phyloP scores from a whole-genome alignment of 2,113 vertebrate species.

The Paraplagusia blochii region DNA sequence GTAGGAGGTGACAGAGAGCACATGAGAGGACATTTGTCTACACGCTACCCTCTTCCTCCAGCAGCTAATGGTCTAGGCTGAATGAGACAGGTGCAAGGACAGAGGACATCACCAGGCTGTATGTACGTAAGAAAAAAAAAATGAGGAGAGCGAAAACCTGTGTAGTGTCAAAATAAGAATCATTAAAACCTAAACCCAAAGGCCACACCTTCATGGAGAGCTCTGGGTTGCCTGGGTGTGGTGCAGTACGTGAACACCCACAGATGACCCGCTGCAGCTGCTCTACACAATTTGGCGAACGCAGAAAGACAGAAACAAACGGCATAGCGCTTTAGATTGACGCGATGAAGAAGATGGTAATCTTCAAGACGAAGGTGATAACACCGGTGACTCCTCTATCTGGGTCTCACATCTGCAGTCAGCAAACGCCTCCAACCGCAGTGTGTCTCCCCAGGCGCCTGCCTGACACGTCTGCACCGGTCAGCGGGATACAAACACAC shows the following conservation, averaged over 20 bases:
- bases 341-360: constrained; percentile 21
- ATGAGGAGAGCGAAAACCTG: background rate
- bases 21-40: constrained; percentile 37
- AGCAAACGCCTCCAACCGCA: constrained; percentile 44
- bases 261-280: constrained; percentile 40
- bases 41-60: constrained; percentile 33
- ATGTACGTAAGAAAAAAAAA: background rate
- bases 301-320: constrained; percentile 10
- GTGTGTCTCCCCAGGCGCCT: constrained; percentile 47
- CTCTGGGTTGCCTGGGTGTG: constrained; percentile 25
- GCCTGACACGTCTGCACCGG: constrained; percentile 46
- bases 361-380: constrained; percentile 19
- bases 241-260: constrained; percentile 37
- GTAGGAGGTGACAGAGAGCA: constrained; percentile 57
- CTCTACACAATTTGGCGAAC: constrained; percentile 23
- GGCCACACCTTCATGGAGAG: constrained; percentile 3
- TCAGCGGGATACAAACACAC: constrained; percentile 64
- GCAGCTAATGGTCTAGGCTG: constrained; percentile 27
- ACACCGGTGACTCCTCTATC: constrained; percentile 8
- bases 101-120: constrained; percentile 19
- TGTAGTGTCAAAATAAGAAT: background rate
- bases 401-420: constrained; percentile 47
- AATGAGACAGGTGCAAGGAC: constrained; percentile 42
- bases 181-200: background rate
- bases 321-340: constrained; percentile 11